A percentile compares a stretch with the other conserved stretches of the same genome.
phyloP scores from a whole-genome alignment of 2,888 invertebrate species.

The Pilophorus perplexus region DNA sequence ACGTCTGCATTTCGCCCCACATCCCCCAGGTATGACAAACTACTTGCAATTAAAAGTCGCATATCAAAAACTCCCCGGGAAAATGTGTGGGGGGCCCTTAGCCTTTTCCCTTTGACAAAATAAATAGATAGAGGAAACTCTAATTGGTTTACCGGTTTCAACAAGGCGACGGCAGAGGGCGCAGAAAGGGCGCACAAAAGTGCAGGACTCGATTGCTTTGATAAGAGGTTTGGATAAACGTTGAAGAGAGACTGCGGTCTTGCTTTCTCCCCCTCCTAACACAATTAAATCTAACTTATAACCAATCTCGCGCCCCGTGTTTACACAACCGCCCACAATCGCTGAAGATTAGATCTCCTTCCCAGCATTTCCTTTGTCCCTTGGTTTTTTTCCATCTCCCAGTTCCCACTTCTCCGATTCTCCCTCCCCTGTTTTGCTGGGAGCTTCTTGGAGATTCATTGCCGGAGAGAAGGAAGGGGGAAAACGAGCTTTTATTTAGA shows the following conservation, averaged over 20 bases:
- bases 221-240: conserved; percentile 35
- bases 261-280: conserved; percentile 1
- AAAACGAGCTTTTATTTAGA: conserved; percentile 19
- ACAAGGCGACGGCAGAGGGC: no score
- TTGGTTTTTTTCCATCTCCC: neutral
- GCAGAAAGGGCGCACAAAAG: conserved; percentile 7
- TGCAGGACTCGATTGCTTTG: conserved; percentile 33
- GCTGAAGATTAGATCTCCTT: conserved; percentile 23
- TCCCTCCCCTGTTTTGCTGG: neutral
- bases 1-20: no score
- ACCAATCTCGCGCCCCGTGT: conserved; percentile 30
- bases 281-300: conserved; percentile 36
- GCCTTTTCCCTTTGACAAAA: no score
- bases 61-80: no score
- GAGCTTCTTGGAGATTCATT: conserved; percentile 20
- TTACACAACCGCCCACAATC: conserved; percentile 33
- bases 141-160: no score
- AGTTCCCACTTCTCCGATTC: conserved; percentile 8
- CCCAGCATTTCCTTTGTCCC: conserved; percentile 17
- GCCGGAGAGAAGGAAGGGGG: conserved; percentile 15
- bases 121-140: no score
- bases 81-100: no score
- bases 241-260: conserved; percentile 6
- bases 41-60: no score
- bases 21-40: no score